These are phyloP conservation scores for Anniella stebbinsi DNA, from an alignment of 2,797 vertebrate genomes.

Conservation along the genomic window DNA sequence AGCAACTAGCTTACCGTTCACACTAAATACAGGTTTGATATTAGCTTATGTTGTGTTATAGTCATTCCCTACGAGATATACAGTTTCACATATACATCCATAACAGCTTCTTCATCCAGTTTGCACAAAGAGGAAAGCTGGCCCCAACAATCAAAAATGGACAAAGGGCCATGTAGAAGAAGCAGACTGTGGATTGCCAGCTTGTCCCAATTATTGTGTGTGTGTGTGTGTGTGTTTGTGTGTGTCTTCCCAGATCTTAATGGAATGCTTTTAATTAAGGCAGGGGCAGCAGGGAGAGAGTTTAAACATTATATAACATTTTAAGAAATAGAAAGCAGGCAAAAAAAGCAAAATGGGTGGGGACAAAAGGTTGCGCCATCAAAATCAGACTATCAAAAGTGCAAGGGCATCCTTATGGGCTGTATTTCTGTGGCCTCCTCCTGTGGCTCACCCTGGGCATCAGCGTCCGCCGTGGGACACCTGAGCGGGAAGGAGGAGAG, in stretches of 20 bases:
- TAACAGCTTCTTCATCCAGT: neutral
- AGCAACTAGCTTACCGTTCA: neutral
- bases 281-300: neutral
- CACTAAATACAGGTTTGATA: neutral
- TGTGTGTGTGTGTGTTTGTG: too few species aligned
- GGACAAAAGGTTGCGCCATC: neutral
- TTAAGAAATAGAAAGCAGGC: neutral
- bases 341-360: neutral
- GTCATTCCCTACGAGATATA: neutral
- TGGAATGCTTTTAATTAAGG: neutral
- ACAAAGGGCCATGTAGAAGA: neutral
- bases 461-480: conserved; percentile 1
- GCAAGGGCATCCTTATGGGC: neutral
- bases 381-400: neutral
- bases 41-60: neutral
- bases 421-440: conserved; percentile 35
- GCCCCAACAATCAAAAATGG: neutral
- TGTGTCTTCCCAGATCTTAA: neutral
- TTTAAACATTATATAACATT: neutral
- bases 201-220: neutral
- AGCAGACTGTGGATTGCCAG: neutral
- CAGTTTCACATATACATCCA: neutral
- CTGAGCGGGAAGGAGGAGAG: conserved; percentile 26
- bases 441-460: conserved; percentile 26
- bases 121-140: neutral